Conservation (phyloP, 2,888 invertebrate species). For the Phortica magna region DNA sequence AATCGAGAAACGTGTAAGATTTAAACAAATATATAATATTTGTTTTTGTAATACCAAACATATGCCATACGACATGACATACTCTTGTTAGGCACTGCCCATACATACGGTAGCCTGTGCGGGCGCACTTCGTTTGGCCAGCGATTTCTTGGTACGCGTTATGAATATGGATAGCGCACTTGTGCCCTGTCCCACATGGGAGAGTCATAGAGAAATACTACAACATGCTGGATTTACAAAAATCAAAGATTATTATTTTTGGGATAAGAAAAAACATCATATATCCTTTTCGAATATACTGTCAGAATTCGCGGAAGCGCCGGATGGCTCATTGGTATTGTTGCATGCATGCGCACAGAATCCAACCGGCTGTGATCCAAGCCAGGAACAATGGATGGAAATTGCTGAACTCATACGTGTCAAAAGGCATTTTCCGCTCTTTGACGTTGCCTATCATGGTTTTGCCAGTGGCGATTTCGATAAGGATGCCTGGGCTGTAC, state of each 20-base stretch:
- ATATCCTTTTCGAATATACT: constrained; percentile 78
- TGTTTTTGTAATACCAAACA: neutral
- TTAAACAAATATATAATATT: neutral
- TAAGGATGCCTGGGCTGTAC: constrained; percentile 91
- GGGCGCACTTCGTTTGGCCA: constrained; percentile 90
- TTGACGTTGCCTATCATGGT: constrained; percentile 95
- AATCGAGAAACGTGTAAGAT: constrained; percentile 39
- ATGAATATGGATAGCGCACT: constrained; percentile 85
- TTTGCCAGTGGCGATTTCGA: constrained; percentile 97
- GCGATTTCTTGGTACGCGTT: constrained; percentile 87
- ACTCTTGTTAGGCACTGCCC: constrained; percentile 83
- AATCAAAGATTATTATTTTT: constrained; percentile 91
- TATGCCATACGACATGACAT: neutral
- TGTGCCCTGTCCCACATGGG: constrained; percentile 95
- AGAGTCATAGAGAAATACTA: constrained; percentile 92
- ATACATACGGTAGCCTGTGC: constrained; percentile 96
- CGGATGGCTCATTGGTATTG: constrained; percentile 89
- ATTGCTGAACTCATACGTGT: constrained; percentile 90
- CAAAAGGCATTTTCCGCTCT: constrained; percentile 89
- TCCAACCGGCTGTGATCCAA: constrained; percentile 46
- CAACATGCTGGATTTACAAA: constrained; percentile 88
- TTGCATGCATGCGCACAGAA: constrained; percentile 45
- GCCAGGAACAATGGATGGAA: constrained; percentile 85
- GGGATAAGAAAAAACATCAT: constrained; percentile 80
- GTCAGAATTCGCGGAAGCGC: constrained; percentile 86